These are phyloP conservation scores for Helicoverpa assulta DNA, from an alignment of 2,888 invertebrate genomes.

Conservation along the genomic window DNA sequence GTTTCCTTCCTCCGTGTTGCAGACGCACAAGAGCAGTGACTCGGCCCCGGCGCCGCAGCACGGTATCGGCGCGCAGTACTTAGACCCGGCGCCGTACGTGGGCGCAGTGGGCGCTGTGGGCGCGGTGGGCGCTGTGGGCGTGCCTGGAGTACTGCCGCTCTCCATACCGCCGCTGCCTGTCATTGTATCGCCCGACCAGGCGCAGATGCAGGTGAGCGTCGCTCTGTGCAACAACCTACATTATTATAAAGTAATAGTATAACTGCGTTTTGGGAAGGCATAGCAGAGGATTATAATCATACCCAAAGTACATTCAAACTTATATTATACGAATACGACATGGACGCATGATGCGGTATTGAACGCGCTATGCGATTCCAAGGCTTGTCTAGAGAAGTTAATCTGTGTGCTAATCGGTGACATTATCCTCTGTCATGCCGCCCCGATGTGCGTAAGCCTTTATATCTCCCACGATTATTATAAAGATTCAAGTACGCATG, in stretches of 20 bases:
- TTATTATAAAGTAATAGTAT: too few species aligned
- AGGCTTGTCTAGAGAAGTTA: too few species aligned
- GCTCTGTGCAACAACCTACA: background rate
- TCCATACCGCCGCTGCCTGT: conserved; percentile 75
- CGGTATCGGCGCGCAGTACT: conserved; percentile 80
- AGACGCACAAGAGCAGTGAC: conserved; percentile 58
- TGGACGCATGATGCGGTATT: too few species aligned
- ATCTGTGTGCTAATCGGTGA: too few species aligned
- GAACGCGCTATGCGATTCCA: too few species aligned
- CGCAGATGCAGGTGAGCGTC: conserved; percentile 79
- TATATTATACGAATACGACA: too few species aligned
- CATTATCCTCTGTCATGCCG: too few species aligned
- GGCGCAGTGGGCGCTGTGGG: conserved; percentile 69
- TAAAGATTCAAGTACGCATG: conserved; percentile 35
- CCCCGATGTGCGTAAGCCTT: background rate
- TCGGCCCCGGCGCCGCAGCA: conserved; percentile 78
- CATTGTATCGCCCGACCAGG: conserved; percentile 77
- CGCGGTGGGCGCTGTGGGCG: conserved; percentile 71
- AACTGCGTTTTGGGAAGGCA: too few species aligned
- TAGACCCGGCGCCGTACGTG: conserved; percentile 80
- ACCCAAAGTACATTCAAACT: too few species aligned
- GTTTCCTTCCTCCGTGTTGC: background rate
- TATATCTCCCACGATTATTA: conserved; percentile 14
- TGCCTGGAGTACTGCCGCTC: conserved; percentile 71
- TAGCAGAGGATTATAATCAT: too few species aligned